Percentiles rank a stretch among this genome's conserved stretches.
phyloP scores from a whole-genome alignment of 2,797 vertebrate genomes.

The Carcharodon carcharias region DNA sequence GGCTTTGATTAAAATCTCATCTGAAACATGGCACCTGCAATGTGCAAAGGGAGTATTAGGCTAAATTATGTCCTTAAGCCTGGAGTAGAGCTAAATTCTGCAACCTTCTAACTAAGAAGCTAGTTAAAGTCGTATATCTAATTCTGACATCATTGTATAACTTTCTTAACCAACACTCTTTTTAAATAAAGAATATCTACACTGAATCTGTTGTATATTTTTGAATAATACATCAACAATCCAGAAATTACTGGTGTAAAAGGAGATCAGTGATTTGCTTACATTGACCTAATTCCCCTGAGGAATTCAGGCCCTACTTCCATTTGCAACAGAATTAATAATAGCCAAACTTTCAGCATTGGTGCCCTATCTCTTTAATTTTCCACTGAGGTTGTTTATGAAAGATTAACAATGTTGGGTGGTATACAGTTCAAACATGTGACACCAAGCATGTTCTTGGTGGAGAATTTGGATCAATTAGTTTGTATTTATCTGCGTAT shows the following conservation, averaged over 20 bases:
- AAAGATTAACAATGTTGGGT: constrained; percentile 61
- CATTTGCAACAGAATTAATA: constrained; percentile 80
- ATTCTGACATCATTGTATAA: not conserved
- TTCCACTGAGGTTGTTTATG: constrained; percentile 83
- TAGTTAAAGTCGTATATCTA: not conserved
- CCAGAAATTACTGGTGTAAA: constrained; percentile 70
- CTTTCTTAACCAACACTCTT: not conserved
- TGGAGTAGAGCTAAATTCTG: no score
- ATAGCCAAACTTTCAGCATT: constrained; percentile 86
- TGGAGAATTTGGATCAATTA: constrained; percentile 76
- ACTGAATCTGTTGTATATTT: no score
- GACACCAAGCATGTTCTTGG: constrained; percentile 63
- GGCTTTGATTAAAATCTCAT: not conserved
- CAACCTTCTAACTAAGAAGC: not conserved
- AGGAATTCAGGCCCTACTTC: constrained; percentile 93
- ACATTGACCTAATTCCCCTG: constrained; percentile 83
- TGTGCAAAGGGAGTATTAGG: not conserved
- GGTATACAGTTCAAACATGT: constrained; percentile 65
- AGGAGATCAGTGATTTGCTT: constrained; percentile 81
- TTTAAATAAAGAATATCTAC: not conserved
- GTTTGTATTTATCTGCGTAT: constrained; percentile 75
- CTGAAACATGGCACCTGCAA: not conserved
- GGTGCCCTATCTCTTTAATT: constrained; percentile 71
- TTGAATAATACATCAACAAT: not conserved
- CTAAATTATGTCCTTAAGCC: not conserved